phyloP scores from a whole-genome alignment of 2,797 vertebrate species.

The Pygocentrus nattereri region DNA sequence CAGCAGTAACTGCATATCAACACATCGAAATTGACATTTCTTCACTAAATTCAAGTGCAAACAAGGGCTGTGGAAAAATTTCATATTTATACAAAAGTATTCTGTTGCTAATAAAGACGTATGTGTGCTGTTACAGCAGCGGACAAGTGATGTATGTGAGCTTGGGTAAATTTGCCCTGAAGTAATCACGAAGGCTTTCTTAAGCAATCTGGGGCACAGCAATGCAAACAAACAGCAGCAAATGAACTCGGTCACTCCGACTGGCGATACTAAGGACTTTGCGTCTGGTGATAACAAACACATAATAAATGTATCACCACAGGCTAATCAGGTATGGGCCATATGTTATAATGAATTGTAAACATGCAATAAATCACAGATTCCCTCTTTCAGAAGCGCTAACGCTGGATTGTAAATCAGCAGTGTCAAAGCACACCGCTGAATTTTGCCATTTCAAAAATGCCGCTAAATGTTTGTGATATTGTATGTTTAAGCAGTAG shows the following conservation, averaged over 20 bases:
- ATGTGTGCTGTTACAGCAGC: not conserved
- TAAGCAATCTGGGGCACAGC: conserved; percentile 2
- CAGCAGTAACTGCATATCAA: conserved; percentile 8
- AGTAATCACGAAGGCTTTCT: not conserved
- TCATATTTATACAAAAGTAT: not conserved
- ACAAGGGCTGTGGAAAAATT: not conserved
- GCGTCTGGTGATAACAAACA: conserved; percentile 3
- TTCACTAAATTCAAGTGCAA: conserved; percentile 2
- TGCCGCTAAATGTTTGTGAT: not conserved
- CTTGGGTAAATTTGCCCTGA: not conserved
- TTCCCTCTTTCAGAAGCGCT: conserved; percentile 15
- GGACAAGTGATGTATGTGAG: conserved; percentile 1
- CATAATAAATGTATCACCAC: conserved; percentile 41
- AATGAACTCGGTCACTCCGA: conserved; percentile 21
- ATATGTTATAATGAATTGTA: conserved; percentile 23
- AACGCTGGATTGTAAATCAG: conserved; percentile 4
- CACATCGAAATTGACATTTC: not conserved
- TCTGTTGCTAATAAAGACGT: conserved; percentile 13
- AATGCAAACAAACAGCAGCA: conserved; percentile 27
- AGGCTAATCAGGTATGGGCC: conserved; percentile 11
- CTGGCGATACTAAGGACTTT: not conserved
- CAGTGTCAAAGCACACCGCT: not conserved
- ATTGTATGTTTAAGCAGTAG: no score
- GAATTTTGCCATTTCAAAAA: not conserved
- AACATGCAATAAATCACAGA: conserved; percentile 41